Conservation (phyloP, 1,140 invertebrate species). For the Euwallacea fornicatus region DNA sequence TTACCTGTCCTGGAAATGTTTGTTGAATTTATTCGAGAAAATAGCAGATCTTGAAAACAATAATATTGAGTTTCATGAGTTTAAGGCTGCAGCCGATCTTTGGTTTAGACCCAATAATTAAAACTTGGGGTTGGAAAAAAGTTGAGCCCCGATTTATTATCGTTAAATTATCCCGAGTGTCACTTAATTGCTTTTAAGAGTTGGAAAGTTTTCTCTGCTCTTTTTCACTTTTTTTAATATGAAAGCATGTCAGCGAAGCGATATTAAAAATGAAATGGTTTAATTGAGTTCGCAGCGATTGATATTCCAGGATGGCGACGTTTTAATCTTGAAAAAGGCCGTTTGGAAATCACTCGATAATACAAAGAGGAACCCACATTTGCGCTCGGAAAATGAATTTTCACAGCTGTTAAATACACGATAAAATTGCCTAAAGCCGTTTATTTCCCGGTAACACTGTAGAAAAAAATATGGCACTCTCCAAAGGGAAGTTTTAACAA, state of each 20-base stretch:
- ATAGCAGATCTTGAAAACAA: not conserved
- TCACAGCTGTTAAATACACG: not conserved
- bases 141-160: too few relatives aligned
- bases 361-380: not conserved
- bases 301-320: constrained; percentile 3
- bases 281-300: constrained; percentile 5
- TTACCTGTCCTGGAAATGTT: not conserved
- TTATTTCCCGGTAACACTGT: not conserved
- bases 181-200: not conserved
- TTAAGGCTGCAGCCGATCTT: too few relatives aligned
- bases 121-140: too few relatives aligned
- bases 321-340: not conserved
- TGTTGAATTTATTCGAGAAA: constrained; percentile 2
- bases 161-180: not conserved
- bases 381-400: not conserved
- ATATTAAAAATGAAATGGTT: constrained; percentile 4
- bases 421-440: not conserved
- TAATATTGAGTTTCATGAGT: not conserved
- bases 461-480: too few relatives aligned
- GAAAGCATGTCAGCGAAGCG: not conserved
- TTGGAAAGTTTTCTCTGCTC: constrained; percentile 4
- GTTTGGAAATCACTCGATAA: not conserved
- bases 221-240: constrained; percentile 2
- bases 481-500: constrained; percentile 2
- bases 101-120: too few relatives aligned